Conservation (phyloP, 2,888 invertebrate species). For the Epirrhoe tristata region DNA sequence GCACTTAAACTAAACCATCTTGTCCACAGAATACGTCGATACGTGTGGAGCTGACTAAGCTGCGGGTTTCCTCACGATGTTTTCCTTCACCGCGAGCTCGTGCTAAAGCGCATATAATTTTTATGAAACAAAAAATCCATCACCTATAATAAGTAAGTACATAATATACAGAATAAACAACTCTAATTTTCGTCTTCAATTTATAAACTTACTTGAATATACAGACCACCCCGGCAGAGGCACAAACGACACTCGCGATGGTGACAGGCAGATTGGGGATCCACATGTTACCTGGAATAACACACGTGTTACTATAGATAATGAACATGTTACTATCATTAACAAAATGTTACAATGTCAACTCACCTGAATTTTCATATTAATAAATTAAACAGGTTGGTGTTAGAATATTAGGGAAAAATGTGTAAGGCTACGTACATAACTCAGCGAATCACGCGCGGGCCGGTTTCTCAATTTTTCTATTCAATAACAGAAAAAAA, state of each 20-base stretch:
- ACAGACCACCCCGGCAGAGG: constrained; percentile 80
- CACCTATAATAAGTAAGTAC: too few relatives aligned
- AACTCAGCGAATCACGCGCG: background rate
- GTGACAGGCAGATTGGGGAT: constrained; percentile 79
- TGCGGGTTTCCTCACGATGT: too few relatives aligned
- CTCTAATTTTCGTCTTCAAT: background rate
- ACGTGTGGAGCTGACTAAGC: too few relatives aligned
- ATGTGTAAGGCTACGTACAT: background rate
- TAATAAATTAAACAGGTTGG: background rate
- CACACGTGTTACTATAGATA: background rate
- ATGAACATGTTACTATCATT: constrained; percentile 8
- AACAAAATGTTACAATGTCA: constrained; percentile 9
- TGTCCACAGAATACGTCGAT: too few relatives aligned
- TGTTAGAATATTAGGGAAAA: background rate
- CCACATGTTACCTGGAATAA: constrained; percentile 59
- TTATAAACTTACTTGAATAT: constrained; percentile 82
- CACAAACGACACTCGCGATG: constrained; percentile 80
- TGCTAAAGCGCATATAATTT: too few relatives aligned
- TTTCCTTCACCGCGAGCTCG: too few relatives aligned
- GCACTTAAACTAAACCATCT: too few relatives aligned
- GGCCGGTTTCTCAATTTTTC: background rate
- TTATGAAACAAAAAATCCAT: too few relatives aligned
- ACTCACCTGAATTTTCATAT: constrained; percentile 25
- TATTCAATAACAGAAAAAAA: too few relatives aligned
- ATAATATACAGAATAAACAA: background rate